Percentiles rank a stretch among this genome's conserved stretches.
Conservation (phyloP, 2,888 invertebrate genomes). For the Nomada ruficornis region DNA sequence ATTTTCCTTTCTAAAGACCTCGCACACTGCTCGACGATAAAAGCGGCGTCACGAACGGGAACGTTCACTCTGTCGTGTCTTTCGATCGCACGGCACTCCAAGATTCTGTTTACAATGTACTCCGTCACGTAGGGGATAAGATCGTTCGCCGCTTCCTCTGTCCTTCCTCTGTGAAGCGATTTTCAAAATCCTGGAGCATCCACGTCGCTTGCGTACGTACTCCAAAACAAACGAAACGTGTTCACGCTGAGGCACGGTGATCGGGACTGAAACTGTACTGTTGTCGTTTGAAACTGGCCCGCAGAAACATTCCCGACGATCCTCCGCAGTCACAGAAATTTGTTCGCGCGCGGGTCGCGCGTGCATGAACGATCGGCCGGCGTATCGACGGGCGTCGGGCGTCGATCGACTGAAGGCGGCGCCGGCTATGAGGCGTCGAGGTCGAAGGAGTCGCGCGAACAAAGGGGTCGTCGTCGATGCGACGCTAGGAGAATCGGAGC, state of each 20-base stretch:
- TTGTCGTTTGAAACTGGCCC: conserved; percentile 15
- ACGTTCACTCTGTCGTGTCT: neutral
- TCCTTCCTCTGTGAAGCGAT: neutral
- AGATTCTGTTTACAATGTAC: conserved; percentile 9
- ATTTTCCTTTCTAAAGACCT: conserved; percentile 2
- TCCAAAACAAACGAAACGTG: too few relatives aligned
- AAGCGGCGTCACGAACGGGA: conserved; percentile 6
- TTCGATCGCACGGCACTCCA: neutral
- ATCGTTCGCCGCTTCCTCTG: neutral
- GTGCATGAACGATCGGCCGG: conserved; percentile 3
- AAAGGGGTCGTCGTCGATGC: conserved; percentile 19
- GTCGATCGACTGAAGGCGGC: conserved; percentile 31
- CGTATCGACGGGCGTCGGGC: conserved; percentile 15
- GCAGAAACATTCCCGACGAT: neutral
- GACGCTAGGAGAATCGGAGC: neutral
- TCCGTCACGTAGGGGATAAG: neutral
- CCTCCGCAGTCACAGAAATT: neutral
- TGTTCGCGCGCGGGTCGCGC: neutral
- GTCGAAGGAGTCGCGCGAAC: conserved; percentile 54
- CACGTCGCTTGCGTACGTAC: too few relatives aligned
- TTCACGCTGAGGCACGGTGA: too few relatives aligned
- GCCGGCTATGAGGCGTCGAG: conserved; percentile 26
- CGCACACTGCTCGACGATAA: neutral
- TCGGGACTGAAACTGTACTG: neutral
- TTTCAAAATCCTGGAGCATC: neutral